phyloP scores from a whole-genome alignment of 1,140 invertebrate genomes.

The Aphelenchoides fujianensis region DNA sequence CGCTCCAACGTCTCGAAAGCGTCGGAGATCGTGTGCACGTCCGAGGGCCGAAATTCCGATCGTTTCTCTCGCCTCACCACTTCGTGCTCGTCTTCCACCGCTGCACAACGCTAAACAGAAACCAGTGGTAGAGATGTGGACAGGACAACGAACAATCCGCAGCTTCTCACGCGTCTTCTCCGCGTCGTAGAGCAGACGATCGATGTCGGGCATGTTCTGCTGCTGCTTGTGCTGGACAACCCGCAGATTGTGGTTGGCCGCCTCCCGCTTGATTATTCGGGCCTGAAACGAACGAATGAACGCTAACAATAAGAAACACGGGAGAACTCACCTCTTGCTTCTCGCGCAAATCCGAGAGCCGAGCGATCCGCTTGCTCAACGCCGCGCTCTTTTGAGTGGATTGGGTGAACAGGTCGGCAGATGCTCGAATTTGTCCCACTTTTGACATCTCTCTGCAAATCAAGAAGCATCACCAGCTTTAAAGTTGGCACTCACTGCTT shows the following conservation, averaged over 20 bases:
- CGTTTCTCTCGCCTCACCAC: neutral
- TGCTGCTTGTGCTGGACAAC: slow-evolving; percentile 2
- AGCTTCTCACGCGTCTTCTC: neutral
- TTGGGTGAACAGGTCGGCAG: slow-evolving; percentile 16
- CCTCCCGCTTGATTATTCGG: slow-evolving; percentile 10
- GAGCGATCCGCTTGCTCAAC: neutral
- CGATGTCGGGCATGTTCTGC: neutral
- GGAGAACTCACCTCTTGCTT: slow-evolving; percentile 18
- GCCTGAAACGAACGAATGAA: slow-evolving; percentile 7
- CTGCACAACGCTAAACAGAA: neutral
- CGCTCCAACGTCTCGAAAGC: neutral
- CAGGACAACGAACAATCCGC: slow-evolving; percentile 7
- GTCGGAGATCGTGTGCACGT: slow-evolving; percentile 13
- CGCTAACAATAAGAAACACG: no score
- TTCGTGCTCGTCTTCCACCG: slow-evolving; percentile 14
- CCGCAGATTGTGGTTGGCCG: slow-evolving; percentile 1
- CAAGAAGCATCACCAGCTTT: no score
- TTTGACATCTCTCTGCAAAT: slow-evolving; percentile 25
- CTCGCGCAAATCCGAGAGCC: neutral
- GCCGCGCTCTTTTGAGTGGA: slow-evolving; percentile 17
- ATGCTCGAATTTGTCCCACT: neutral
- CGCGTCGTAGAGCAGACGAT: neutral
- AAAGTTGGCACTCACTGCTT: neutral
- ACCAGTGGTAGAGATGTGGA: no score
- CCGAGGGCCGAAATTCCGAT: neutral